These are phyloP conservation scores for Belonocnema kinseyi DNA, from an alignment of 1,140 invertebrate genomes.

Conservation along the genomic window DNA sequence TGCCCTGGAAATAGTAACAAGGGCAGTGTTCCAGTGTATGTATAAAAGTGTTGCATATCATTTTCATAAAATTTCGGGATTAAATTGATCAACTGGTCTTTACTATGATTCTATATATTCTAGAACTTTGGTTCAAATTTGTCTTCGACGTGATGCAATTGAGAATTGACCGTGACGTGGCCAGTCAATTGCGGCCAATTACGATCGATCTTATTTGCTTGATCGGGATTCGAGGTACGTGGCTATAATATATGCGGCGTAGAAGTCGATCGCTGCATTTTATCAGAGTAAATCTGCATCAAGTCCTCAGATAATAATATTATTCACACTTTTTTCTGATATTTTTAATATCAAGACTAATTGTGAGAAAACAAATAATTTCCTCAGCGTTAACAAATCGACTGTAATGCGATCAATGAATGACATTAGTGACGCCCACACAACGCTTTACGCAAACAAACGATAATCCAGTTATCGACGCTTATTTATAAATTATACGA, in stretches of 20 bases:
- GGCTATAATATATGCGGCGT: constrained; percentile 36
- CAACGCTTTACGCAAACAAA: constrained; percentile 13
- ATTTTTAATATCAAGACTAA: not conserved
- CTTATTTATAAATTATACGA: constrained; percentile 9
- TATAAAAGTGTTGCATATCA: no score
- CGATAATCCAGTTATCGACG: constrained; percentile 27
- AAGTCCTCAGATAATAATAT: no score
- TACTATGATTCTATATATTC: not conserved
- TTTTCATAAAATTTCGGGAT: no score
- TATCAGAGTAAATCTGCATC: not conserved
- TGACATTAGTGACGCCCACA: constrained; percentile 13
- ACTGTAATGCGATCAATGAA: constrained; percentile 18
- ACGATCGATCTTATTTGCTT: constrained; percentile 44
- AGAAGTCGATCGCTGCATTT: constrained; percentile 42
- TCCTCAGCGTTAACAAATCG: not conserved
- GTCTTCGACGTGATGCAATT: not conserved
- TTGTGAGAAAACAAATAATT: not conserved
- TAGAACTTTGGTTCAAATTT: not conserved
- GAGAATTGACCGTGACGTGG: constrained; percentile 47
- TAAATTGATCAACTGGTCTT: not conserved
- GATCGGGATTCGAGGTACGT: constrained; percentile 43
- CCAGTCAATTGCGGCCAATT: constrained; percentile 54
- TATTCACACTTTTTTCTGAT: no score
- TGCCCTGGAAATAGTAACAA: no score
- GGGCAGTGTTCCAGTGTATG: no score